Percentiles rank a stretch among this genome's conserved stretches.
Evolutionary conservation across 2,888 invertebrate genomes (phyloP).

Genomic region (Cerastoderma edule): DNA sequence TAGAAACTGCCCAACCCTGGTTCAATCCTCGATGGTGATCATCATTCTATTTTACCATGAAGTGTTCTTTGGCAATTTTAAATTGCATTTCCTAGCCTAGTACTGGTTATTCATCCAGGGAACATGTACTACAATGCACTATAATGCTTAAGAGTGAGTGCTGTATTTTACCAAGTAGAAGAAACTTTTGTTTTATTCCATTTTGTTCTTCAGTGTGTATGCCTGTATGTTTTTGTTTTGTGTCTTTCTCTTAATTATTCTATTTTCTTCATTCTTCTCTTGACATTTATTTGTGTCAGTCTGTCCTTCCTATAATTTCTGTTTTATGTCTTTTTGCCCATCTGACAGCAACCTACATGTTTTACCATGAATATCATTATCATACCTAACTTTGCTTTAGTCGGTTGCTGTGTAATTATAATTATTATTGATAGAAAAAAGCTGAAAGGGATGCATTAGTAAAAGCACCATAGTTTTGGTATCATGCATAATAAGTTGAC

Average conservation of each 20-base stretch:
- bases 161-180: too few relatives aligned
- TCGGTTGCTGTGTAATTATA: not conserved
- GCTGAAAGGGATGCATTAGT: too few relatives aligned
- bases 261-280: not conserved
- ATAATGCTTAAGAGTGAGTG: too few relatives aligned
- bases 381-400: not conserved
- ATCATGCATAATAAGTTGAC: too few relatives aligned
- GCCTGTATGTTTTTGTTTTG: not conserved
- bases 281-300: not conserved
- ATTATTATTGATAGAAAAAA: too few relatives aligned
- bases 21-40: not conserved
- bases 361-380: not conserved
- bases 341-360: not conserved
- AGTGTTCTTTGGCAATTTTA: too few relatives aligned
- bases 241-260: not conserved
- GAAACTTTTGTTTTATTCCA: slow-evolving; percentile 1
- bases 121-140: too few relatives aligned
- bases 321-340: not conserved
- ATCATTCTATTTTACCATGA: not conserved
- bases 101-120: not conserved
- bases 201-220: not conserved
- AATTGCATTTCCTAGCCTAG: not conserved
- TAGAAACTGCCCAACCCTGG: too few relatives aligned
- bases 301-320: not conserved
- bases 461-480: too few relatives aligned